Evolutionary conservation across 1,140 invertebrate species (phyloP), one percentile per base, ranked within the genome.

Genomic region (Littorina saxatilis): DNA sequence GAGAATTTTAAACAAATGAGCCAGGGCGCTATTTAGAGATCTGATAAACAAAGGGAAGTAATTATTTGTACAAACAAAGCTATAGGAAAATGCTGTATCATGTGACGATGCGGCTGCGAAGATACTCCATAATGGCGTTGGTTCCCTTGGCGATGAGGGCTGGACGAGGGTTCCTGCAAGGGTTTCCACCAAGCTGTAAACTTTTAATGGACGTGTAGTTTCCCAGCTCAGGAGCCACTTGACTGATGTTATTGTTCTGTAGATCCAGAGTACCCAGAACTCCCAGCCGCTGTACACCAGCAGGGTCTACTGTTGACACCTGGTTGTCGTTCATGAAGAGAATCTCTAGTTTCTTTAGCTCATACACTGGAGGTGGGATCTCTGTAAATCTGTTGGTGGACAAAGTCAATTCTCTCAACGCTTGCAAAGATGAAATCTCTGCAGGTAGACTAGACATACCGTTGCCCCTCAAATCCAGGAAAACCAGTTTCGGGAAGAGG

Each of bases 131-230:
- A 55, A 98, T 93, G 66, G 96, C 94, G 13, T 94, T 94, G 0
- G 97, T 98, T 82, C 97, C 96, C 92, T 97, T 97, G 66, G 95
- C 94, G n/a, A 98, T 91, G 83, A 97, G 95, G 27, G 96, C 95
- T 91, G 97, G 95, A 23, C 96, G 93, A 2, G 97, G 97, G 90
- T 96, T 96, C 68, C 96, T 94, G 91, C 98, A 98, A 29, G 95
- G 94, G 92, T 98, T 98, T 40, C 97, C 97, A 91, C 95, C 94
- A 63, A 98, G 90, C 85, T 95, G 94, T 84, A 98, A 89, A 80
- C 93, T 94, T 84, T 95, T 95, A 75, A 98, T 92, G 85, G 97
- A 95, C 74, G 93, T 95, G 82, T 97, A 94, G 90, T 96, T 96
- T 1, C 97, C 97, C 50, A 98, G 92, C 89, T 96, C 95, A 3